These are phyloP conservation scores for Thymallus thymallus DNA, from an alignment of 2,113 vertebrate species.

Conservation along the genomic window DNA sequence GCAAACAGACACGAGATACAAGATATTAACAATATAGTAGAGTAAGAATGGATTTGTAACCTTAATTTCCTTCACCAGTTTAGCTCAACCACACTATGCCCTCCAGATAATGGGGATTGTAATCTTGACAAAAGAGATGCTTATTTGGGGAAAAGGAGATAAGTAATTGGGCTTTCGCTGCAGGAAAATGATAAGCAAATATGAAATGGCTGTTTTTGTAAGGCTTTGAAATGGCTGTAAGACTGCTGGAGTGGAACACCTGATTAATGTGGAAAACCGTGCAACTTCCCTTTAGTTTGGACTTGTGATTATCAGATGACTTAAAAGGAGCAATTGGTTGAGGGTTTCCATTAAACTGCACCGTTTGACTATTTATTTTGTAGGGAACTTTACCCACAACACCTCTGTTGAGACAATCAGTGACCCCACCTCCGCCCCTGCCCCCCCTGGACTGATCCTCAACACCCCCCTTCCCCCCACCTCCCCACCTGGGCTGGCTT, in stretches of 20 bases:
- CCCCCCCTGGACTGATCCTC: no score
- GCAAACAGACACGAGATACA: conserved; percentile 10
- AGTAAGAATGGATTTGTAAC: conserved; percentile 13
- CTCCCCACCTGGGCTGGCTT: no score
- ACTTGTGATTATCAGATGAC: conserved; percentile 25
- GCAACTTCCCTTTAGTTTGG: conserved; percentile 12
- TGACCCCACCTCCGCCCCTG: no score
- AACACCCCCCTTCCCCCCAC: no score
- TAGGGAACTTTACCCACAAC: no score
- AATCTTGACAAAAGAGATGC: conserved; percentile 36
- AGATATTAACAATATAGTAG: neutral
- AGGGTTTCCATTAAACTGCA: neutral
- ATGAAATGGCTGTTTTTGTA: conserved; percentile 33
- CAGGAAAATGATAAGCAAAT: conserved; percentile 24
- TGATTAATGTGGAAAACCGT: conserved; percentile 24
- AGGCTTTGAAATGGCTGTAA: conserved; percentile 22
- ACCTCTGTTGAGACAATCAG: no score
- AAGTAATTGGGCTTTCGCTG: conserved; percentile 34
- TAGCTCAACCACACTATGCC: conserved; percentile 8
- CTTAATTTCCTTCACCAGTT: conserved; percentile 15
- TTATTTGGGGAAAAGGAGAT: conserved; percentile 28
- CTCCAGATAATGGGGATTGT: conserved; percentile 33
- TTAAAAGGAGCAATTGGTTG: conserved; percentile 11
- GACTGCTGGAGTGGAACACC: conserved; percentile 29
- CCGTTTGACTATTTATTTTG: neutral